Base-by-base conservation (phyloP, 2,797 vertebrate species). In the Parauchenoglanis punctatus region DNA sequence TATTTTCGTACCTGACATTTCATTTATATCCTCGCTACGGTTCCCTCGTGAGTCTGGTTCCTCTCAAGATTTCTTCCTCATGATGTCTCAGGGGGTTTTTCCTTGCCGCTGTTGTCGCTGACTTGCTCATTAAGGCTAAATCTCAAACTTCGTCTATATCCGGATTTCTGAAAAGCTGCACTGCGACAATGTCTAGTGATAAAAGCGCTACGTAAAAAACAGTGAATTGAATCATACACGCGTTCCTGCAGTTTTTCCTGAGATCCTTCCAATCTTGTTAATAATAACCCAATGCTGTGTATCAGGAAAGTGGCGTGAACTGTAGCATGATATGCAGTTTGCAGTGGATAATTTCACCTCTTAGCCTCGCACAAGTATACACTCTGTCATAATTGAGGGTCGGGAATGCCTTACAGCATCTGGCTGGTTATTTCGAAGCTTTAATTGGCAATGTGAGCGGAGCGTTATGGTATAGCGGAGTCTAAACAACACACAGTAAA, bases 401-500 rank as follows among this genome's bases (percentile, higher is more conserved):
- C 23, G 54, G 59, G 59, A 58, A 56, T 20, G 11, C 4, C 28
- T 17, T 31, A 3, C 35, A 61, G 68, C 61, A 70, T 67, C 77
- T 83, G 80, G 80, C 78, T 77, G 72, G 40, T 83, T 70, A 78
- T 78, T 80, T 78, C 13, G 18, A 72, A 44, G 25, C 78, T 25
- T 56, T 78, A 73, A 84, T 52, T 75, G 77, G 23, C 20, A 5
- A 28, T 70, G 81, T 65, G 65, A 85, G 61, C 44, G 61, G 82
- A 49, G 75, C 15, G 4, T n/a, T 80, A 81, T 17, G 83, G 20
- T 76, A 77, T 28, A 83, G 84, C 25, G 6, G 4, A 59, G 31
- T 85, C 82, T 7, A 72, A 81, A 67, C 83, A 75, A 81, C 52
- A 15, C 68, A 80, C 40, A 31, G 73, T 63, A 68, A 63, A 87